A percentile compares a stretch with the other conserved stretches of the same genome.
phyloP scores from a whole-genome alignment of 2,797 vertebrate genomes.

The Dermochelys coriacea region DNA sequence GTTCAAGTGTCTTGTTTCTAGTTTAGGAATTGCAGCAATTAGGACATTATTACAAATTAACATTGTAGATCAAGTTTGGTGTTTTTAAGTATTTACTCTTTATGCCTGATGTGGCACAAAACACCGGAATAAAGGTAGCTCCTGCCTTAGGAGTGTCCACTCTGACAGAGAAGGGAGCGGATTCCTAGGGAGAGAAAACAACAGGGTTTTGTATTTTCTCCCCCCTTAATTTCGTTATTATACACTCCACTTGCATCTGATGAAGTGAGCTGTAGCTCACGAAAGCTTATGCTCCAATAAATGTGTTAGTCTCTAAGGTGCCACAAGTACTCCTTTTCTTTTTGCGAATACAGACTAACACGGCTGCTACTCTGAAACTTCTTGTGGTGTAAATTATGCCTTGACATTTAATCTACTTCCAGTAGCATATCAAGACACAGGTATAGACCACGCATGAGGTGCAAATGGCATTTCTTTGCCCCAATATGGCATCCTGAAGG shows the following conservation, averaged over 20 bases:
- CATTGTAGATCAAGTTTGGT: fast-evolving
- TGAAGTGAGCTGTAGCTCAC: too few relatives aligned
- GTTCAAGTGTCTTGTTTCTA: background rate
- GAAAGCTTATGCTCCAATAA: too few relatives aligned
- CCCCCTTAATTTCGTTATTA: background rate
- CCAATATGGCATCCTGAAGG: background rate
- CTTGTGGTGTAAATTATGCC: background rate
- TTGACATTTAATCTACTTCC: slow-evolving; percentile 50
- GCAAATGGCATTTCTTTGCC: background rate
- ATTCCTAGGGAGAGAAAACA: fast-evolving
- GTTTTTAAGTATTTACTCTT: background rate
- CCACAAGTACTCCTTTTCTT: too few relatives aligned
- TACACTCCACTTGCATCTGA: too few relatives aligned
- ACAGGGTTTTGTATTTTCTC: fast-evolving
- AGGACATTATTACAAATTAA: background rate
- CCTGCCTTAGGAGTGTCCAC: background rate
- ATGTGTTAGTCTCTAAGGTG: too few relatives aligned
- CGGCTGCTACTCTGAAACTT: too few relatives aligned
- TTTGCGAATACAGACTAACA: too few relatives aligned
- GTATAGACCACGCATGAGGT: background rate
- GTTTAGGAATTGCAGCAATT: fast-evolving
- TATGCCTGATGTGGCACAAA: fast-evolving
- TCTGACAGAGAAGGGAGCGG: fast-evolving
- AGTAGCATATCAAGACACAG: slow-evolving; percentile 26
- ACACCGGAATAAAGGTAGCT: fast-evolving